A percentile compares a stretch with the other conserved stretches of the same genome.
Conservation (phyloP, 2,888 invertebrate genomes). For the Steinernema carpocapsae region DNA sequence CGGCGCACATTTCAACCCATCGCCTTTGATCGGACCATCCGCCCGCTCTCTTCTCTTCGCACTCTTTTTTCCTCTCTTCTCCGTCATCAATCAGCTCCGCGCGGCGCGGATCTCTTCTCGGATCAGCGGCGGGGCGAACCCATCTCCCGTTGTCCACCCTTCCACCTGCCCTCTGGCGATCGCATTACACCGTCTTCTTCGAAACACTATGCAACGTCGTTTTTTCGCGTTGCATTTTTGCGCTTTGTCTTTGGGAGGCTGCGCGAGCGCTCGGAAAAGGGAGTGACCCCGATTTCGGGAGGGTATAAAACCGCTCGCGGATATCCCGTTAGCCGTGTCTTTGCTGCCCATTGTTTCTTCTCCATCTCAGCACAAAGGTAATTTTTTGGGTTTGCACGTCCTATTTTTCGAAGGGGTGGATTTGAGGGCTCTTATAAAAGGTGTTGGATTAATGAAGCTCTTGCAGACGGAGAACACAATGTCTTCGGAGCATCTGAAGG, state of each 20-base stretch:
- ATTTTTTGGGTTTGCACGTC: slow-evolving; percentile 6
- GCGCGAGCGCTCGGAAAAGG: not conserved
- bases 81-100: slow-evolving; percentile 3
- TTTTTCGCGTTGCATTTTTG: slow-evolving; percentile 10
- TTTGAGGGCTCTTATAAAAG: not conserved
- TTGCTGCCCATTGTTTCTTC: not conserved
- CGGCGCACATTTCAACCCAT: too few relatives aligned
- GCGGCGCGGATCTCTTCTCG: too few relatives aligned
- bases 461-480: not conserved
- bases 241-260: slow-evolving; percentile 25
- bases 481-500: slow-evolving; percentile 14
- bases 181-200: not conserved
- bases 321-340: slow-evolving; percentile 28
- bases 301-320: slow-evolving; percentile 22
- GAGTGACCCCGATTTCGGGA: slow-evolving; percentile 15
- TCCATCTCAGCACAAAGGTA: slow-evolving; percentile 1
- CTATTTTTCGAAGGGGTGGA: slow-evolving; percentile 4
- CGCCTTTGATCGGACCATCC: too few relatives aligned
- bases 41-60: not conserved
- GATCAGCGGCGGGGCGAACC: not conserved
- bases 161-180: slow-evolving; percentile 5
- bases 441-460: not conserved
- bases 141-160: not conserved
- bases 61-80: not conserved
- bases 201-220: slow-evolving; percentile 26